A percentile compares a stretch with the other conserved stretches of the same genome.
phyloP scores from a whole-genome alignment of 2,888 invertebrate species.

The Brachypterus glaber region DNA sequence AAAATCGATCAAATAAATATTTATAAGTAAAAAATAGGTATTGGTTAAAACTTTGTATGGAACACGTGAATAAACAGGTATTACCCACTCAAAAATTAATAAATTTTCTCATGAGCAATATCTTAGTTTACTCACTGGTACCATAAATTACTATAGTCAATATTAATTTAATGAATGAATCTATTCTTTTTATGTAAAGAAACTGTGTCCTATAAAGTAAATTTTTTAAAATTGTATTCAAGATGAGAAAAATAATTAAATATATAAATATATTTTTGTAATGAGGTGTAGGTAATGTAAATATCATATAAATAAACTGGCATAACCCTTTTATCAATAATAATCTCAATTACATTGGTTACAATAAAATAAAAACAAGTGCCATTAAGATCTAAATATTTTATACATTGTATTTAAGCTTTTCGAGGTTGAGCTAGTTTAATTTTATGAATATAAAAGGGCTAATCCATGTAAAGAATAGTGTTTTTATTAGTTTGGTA shows the following conservation, averaged over 20 bases:
- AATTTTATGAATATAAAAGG: conserved; percentile 12
- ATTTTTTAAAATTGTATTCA: conserved; percentile 12
- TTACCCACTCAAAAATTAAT: no score
- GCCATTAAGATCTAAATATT: conserved; percentile 21
- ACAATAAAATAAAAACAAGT: conserved; percentile 16
- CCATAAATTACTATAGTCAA: conserved; percentile 20
- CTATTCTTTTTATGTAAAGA: conserved; percentile 10
- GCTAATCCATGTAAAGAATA: no score
- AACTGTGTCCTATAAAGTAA: conserved; percentile 8
- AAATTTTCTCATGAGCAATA: no score
- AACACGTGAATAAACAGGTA: no score
- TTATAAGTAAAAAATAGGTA: no score
- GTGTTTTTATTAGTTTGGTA: no score
- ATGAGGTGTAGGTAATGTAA: conserved; percentile 20
- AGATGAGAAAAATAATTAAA: no score
- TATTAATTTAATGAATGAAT: conserved; percentile 11
- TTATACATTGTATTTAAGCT: conserved; percentile 11
- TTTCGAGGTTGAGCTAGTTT: conserved; percentile 19
- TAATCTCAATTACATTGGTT: no score
- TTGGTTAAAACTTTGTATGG: no score
- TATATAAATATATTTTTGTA: conserved; percentile 22
- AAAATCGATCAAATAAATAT: no score
- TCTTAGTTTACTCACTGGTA: no score
- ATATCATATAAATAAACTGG: conserved; percentile 11
- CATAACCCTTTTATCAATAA: conserved; percentile 3